Evolutionary conservation across 2,888 invertebrate species (phyloP).

Genomic region (Amblyteles armatorius): DNA sequence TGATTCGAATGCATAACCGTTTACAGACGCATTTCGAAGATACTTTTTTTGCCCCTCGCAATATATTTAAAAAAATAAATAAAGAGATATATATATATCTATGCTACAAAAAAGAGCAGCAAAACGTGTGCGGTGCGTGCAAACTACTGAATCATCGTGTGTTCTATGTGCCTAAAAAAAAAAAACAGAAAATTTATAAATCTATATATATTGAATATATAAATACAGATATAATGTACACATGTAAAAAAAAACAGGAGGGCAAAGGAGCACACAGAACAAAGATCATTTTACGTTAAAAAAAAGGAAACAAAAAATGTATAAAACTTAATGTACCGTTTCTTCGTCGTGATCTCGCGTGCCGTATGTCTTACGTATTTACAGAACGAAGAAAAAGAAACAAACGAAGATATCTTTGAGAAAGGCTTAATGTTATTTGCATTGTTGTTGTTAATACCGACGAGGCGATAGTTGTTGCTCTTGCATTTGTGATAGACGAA

Average conservation of each 20-base stretch:
- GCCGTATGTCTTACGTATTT: conserved; percentile 57
- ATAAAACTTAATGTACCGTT: conserved; percentile 50
- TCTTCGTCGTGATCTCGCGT: conserved; percentile 59
- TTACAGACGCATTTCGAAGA: not conserved
- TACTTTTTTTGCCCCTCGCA: conserved; percentile 34
- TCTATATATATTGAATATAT: conserved; percentile 51
- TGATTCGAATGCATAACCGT: not conserved
- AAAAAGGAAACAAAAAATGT: conserved; percentile 2
- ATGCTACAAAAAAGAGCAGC: conserved; percentile 15
- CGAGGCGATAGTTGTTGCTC: conserved; percentile 32
- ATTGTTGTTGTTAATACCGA: conserved; percentile 14
- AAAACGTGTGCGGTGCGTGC: conserved; percentile 69
- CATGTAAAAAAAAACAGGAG: conserved; percentile 57
- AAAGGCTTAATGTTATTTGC: conserved; percentile 22
- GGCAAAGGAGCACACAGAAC: conserved; percentile 27
- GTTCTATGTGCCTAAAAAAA: conserved; percentile 82
- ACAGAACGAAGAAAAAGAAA: not conserved
- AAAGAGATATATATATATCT: conserved; percentile 45
- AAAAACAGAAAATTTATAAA: conserved; percentile 70
- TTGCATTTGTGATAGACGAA: conserved; percentile 60
- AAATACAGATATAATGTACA: conserved; percentile 61
- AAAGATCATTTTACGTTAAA: conserved; percentile 16
- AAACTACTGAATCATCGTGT: conserved; percentile 78
- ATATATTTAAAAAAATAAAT: conserved; percentile 45
- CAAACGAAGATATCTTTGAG: conserved; percentile 14